Evolutionary conservation across 2,797 vertebrate species (phyloP).

Genomic region (Spinus pinus): DNA sequence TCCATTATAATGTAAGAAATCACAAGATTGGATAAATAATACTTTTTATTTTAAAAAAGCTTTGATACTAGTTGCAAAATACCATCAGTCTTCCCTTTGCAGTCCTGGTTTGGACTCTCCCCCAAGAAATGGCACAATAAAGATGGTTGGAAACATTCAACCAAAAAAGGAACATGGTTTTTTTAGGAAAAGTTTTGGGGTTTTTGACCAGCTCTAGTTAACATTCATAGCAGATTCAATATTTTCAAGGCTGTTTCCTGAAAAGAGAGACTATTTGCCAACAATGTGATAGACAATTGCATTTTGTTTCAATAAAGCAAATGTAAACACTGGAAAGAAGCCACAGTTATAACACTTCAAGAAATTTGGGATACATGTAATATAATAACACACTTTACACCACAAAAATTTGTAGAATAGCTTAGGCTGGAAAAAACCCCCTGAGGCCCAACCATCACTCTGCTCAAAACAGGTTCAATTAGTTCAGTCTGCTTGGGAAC

Average conservation of each 20-base stretch:
- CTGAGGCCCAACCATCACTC: not conserved
- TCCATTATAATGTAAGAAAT: not conserved
- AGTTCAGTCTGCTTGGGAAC: not conserved
- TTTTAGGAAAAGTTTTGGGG: slow-evolving; percentile 22
- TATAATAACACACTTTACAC: not conserved
- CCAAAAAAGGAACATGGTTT: slow-evolving; percentile 49
- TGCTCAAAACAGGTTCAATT: not conserved
- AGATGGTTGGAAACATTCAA: not conserved
- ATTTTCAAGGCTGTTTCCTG: slow-evolving; percentile 14
- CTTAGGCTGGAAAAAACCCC: not conserved
- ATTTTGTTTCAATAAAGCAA: not conserved
- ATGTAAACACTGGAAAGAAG: not conserved
- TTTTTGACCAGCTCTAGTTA: slow-evolving; percentile 4
- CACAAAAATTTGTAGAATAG: not conserved
- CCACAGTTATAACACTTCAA: not conserved
- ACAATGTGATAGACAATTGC: not conserved
- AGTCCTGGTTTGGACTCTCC: slow-evolving; percentile 35
- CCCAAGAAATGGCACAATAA: not conserved
- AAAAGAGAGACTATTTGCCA: not conserved
- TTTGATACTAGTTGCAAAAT: slow-evolving; percentile 15
- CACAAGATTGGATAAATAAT: not conserved
- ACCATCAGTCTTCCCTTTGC: slow-evolving; percentile 16
- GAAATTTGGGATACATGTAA: not conserved
- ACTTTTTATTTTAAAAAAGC: not conserved
- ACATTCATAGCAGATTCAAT: not conserved